Percentiles rank a stretch among this genome's conserved stretches.
Evolutionary conservation across 1,140 invertebrate genomes (phyloP).

Genomic region (Subanguina moxae): DNA sequence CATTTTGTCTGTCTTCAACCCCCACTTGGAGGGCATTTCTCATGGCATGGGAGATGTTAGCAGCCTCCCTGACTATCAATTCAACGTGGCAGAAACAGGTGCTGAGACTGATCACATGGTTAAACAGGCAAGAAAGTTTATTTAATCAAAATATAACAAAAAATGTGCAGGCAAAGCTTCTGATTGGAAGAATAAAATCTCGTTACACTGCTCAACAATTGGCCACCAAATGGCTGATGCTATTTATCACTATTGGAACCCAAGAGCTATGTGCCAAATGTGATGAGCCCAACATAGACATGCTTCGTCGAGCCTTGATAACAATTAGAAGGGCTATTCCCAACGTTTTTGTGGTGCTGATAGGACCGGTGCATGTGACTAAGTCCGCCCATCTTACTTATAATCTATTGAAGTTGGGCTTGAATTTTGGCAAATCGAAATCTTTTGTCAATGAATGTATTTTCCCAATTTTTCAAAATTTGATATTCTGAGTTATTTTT

Average conservation of each 20-base stretch:
- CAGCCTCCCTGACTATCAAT: conserved; percentile 49
- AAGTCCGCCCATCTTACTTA: conserved; percentile 48
- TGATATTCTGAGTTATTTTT: not conserved
- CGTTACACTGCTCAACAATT: conserved; percentile 27
- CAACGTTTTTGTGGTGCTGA: conserved; percentile 45
- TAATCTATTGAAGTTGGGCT: conserved; percentile 50
- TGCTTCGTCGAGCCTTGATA: conserved; percentile 38
- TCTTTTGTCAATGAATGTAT: no score
- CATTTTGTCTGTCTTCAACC: conserved; percentile 51
- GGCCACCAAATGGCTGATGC: conserved; percentile 39
- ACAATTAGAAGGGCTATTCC: conserved; percentile 39
- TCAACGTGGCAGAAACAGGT: conserved; percentile 53
- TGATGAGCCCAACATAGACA: conserved; percentile 42
- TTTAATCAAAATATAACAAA: no score
- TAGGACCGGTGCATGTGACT: conserved; percentile 54
- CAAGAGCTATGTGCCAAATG: conserved; percentile 48
- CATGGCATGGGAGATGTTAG: conserved; percentile 54
- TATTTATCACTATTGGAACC: conserved; percentile 50
- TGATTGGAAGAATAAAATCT: conserved; percentile 37
- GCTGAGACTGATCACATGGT: conserved; percentile 47
- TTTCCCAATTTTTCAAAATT: not conserved
- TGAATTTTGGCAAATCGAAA: not conserved
- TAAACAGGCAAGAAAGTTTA: conserved; percentile 45
- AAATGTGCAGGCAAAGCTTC: conserved; percentile 36
- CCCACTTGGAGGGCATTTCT: conserved; percentile 43